Evolutionary conservation across 2,113 vertebrate genomes (phyloP).

Genomic region (Alosa alosa): DNA sequence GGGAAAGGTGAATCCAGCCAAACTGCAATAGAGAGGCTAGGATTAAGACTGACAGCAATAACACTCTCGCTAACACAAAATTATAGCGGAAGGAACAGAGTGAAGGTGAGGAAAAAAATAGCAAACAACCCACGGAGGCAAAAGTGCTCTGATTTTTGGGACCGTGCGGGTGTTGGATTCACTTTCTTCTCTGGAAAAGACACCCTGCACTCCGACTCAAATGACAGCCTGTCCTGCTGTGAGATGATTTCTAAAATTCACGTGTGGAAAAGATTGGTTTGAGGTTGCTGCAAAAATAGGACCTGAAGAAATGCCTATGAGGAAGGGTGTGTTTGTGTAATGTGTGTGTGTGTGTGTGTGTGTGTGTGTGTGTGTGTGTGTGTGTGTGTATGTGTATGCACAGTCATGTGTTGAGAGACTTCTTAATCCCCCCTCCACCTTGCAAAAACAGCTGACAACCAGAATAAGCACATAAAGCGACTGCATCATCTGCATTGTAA

Average conservation of each 20-base stretch:
- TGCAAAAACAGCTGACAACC: not conserved
- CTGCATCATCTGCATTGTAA: not conserved
- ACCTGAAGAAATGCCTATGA: constrained; percentile 3
- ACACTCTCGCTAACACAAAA: constrained; percentile 38
- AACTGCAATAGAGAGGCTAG: constrained; percentile 48
- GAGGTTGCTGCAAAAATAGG: constrained; percentile 8
- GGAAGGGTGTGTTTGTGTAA: constrained; percentile 31
- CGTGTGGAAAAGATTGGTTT: not conserved
- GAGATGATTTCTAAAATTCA: not conserved
- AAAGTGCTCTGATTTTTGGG: not conserved
- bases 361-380: not conserved
- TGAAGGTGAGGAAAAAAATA: constrained; percentile 31
- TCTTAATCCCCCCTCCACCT: not conserved
- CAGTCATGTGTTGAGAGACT: not conserved
- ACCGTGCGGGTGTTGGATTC: constrained; percentile 5
- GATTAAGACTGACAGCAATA: constrained; percentile 39
- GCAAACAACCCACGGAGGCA: not conserved
- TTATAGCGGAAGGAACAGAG: constrained; percentile 34
- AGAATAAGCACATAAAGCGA: not conserved
- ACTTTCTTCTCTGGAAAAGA: not conserved
- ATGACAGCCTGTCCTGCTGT: not conserved
- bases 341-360: not conserved
- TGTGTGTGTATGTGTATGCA: not conserved
- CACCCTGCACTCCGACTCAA: not conserved
- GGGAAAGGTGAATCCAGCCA: constrained; percentile 53